These are phyloP conservation scores for Tetragonisca angustula DNA, from an alignment of 2,888 invertebrate species.

Conservation along the genomic window DNA sequence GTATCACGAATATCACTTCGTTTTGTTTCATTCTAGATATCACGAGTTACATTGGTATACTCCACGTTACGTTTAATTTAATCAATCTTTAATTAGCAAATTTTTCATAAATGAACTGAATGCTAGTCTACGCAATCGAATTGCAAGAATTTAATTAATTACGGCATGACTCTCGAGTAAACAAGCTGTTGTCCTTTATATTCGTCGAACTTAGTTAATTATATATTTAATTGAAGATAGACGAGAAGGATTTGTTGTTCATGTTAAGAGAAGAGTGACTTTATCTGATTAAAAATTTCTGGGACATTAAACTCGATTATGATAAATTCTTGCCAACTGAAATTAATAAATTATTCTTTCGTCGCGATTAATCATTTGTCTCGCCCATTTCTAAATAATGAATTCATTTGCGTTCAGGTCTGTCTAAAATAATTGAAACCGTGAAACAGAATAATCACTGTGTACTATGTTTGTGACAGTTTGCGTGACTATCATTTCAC, in stretches of 20 bases:
- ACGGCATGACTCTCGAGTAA: no score
- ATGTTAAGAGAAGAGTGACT: background rate
- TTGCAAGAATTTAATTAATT: no score
- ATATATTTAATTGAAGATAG: background rate
- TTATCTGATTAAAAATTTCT: background rate
- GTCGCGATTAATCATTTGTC: constrained; percentile 5
- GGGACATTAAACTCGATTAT: background rate
- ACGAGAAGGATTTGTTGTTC: background rate
- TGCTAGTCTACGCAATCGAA: no score
- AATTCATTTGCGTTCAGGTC: background rate
- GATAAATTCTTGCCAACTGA: background rate
- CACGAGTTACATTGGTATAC: no score
- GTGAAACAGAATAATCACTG: background rate
- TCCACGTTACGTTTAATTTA: no score
- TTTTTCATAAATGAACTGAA: no score
- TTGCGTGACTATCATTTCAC: background rate
- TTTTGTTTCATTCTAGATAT: no score
- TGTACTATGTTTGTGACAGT: background rate
- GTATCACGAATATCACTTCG: no score
- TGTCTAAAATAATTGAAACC: constrained; percentile 5
- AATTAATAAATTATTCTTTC: constrained; percentile 27
- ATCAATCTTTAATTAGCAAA: no score
- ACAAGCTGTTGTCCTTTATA: background rate
- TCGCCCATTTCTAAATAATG: background rate
- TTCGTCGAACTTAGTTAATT: background rate